These are phyloP conservation scores for Rhorus exstirpatorius DNA, from an alignment of 2,888 invertebrate genomes.

Conservation along the genomic window DNA sequence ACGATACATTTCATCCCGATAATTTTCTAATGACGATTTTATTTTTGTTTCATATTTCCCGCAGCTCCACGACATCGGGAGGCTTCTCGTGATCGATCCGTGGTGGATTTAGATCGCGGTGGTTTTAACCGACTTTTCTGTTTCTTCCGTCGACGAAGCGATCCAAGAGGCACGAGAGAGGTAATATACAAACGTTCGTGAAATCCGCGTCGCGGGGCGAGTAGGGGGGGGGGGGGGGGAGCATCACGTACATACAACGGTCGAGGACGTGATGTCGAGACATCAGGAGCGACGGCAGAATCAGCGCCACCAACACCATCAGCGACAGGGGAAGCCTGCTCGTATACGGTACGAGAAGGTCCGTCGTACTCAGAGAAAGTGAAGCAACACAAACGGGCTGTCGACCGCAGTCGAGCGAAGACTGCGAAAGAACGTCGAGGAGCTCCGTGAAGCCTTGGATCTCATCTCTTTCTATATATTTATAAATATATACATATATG, in stretches of 20 bases:
- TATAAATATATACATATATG: constrained; percentile 16
- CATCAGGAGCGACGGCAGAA: constrained; percentile 35
- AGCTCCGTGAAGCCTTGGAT: constrained; percentile 35
- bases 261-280: constrained; percentile 59
- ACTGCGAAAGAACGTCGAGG: constrained; percentile 38
- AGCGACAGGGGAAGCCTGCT: constrained; percentile 49
- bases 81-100: constrained; percentile 22
- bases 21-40: not conserved
- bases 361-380: constrained; percentile 64
- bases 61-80: constrained; percentile 1
- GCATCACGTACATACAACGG: constrained; percentile 35
- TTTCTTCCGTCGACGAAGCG: constrained; percentile 21
- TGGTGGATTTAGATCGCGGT: constrained; percentile 22
- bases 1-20: too few species aligned
- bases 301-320: constrained; percentile 41
- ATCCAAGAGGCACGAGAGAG: constrained; percentile 14
- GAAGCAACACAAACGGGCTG: constrained; percentile 56
- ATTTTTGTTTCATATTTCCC: not conserved
- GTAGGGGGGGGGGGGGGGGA: not conserved
- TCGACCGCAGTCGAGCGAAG: constrained; percentile 52
- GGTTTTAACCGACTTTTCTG: constrained; percentile 24
- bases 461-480: too few species aligned
- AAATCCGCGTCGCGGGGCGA: constrained; percentile 43
- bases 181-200: constrained; percentile 43
- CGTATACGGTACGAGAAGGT: constrained; percentile 59